These are phyloP conservation scores for Terrapene triunguis DNA, from an alignment of 2,113 vertebrate species.

Conservation along the genomic window DNA sequence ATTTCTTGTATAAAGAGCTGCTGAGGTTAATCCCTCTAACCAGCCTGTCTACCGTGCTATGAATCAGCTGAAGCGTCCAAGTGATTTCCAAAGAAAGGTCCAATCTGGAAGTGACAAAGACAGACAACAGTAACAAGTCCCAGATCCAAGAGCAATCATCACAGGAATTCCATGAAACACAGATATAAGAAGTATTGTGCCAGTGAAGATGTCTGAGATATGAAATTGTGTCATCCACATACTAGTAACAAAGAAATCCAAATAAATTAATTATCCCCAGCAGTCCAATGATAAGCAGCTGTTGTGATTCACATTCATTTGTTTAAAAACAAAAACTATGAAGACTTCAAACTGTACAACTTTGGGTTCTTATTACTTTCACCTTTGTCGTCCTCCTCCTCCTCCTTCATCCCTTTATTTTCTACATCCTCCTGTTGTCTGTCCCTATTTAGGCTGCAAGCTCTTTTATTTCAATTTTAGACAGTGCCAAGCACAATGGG, in stretches of 20 bases:
- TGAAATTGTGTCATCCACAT: neutral
- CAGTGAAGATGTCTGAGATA: neutral
- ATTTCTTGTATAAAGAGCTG: neutral
- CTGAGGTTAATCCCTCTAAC: neutral
- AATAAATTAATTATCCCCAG: neutral
- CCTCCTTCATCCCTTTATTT: neutral
- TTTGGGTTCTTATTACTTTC: neutral
- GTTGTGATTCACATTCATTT: neutral
- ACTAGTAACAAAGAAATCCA: neutral
- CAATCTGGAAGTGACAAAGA: neutral
- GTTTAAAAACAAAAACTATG: neutral
- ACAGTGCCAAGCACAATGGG: neutral
- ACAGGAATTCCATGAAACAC: neutral
- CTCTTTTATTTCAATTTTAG: neutral
- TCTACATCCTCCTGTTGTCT: neutral
- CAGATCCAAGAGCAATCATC: neutral
- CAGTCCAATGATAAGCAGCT: neutral
- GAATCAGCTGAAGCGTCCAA: neutral
- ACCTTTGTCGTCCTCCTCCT: neutral
- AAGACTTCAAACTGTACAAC: neutral
- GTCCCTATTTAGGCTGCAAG: neutral
- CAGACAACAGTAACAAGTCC: neutral
- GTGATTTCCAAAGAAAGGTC: neutral
- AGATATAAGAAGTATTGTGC: neutral
- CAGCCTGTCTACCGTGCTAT: neutral